Percentiles rank a stretch among this genome's conserved stretches.
Evolutionary conservation across 2,113 vertebrate genomes (phyloP).

Genomic region (Passer montanus): DNA sequence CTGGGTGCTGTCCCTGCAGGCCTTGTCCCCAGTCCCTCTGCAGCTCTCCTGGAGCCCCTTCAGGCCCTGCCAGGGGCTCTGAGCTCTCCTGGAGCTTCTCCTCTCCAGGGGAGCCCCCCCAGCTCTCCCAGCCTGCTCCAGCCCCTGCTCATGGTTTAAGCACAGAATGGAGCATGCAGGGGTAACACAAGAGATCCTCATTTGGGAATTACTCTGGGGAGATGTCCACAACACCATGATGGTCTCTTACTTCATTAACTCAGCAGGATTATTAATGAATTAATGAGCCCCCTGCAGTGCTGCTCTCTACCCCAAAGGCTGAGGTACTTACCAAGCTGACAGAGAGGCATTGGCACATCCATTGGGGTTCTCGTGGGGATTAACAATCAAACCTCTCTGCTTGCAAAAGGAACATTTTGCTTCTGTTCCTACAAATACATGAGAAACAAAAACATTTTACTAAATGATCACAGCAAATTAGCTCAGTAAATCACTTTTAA

Average conservation of each 20-base stretch:
- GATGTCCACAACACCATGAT: fast-evolving
- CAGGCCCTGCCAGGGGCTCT: background rate
- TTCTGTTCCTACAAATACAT: background rate
- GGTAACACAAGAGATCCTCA: background rate
- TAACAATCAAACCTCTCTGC: background rate
- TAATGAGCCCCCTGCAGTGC: background rate
- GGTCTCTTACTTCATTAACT: background rate
- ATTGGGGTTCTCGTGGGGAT: background rate
- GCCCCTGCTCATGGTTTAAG: background rate
- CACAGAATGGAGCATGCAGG: background rate
- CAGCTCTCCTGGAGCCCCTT: background rate
- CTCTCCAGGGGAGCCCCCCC: background rate
- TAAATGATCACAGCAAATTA: background rate
- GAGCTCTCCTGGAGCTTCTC: background rate
- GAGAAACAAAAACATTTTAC: background rate
- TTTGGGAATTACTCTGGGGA: background rate
- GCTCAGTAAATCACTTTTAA: background rate
- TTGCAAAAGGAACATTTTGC: background rate
- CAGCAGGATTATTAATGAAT: background rate
- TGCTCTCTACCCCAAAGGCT: background rate
- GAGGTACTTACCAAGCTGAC: slow-evolving; percentile 32
- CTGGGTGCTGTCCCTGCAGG: fast-evolving
- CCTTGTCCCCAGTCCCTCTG: background rate
- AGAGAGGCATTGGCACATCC: background rate
- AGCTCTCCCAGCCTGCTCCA: background rate